These are phyloP conservation scores for Chloroceryle amazona DNA, from an alignment of 2,797 vertebrate genomes.

Conservation along the genomic window DNA sequence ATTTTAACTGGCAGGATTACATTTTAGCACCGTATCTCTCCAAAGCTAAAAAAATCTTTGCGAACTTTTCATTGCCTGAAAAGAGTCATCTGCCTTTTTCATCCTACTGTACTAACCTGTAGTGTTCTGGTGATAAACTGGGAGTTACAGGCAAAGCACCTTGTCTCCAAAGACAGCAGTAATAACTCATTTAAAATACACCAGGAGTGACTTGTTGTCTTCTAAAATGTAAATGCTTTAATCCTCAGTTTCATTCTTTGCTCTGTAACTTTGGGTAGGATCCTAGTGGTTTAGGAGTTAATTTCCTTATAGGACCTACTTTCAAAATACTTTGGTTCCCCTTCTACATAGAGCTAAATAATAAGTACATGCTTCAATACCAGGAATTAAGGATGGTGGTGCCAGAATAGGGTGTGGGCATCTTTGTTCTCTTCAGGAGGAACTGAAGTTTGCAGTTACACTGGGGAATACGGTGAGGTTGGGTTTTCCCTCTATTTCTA, in stretches of 20 bases:
- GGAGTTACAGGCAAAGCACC: neutral
- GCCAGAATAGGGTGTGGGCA: neutral
- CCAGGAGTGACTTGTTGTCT: neutral
- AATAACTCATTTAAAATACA: neutral
- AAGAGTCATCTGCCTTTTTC: neutral
- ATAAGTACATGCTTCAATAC: neutral
- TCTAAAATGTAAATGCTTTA: neutral
- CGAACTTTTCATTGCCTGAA: neutral
- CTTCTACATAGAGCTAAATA: neutral
- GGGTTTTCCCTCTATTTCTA: rapidly evolving
- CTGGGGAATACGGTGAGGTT: neutral
- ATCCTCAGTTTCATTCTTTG: neutral
- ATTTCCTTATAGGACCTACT: neutral
- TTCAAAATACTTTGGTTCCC: neutral
- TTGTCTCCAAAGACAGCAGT: neutral
- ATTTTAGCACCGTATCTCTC: neutral
- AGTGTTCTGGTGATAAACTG: neutral
- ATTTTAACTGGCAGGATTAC: neutral
- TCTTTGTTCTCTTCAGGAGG: neutral
- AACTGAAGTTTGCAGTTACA: neutral
- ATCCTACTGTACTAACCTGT: neutral
- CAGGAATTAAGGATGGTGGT: neutral
- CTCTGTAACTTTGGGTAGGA: neutral
- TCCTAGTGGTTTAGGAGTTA: neutral
- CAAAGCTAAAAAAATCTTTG: neutral